These are phyloP conservation scores for Dreissena rostriformis DNA, from an alignment of 1,140 invertebrate species.

Conservation along the genomic window DNA sequence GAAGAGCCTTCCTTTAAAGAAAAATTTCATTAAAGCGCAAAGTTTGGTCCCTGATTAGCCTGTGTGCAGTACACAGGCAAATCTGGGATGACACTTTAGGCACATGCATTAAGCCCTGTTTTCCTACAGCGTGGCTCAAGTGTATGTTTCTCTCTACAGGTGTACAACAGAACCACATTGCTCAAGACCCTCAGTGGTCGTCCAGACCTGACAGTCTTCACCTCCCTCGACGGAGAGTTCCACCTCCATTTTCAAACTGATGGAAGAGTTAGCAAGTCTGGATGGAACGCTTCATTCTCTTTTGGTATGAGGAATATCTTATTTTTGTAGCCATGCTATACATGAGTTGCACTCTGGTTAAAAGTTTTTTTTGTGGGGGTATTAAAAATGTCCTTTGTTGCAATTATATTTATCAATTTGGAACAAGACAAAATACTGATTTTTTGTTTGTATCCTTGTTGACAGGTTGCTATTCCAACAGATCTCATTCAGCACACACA, in stretches of 20 bases:
- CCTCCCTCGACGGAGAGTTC: constrained; percentile 26
- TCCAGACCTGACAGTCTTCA: constrained; percentile 7
- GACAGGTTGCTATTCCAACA: constrained; percentile 45
- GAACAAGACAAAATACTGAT: not conserved
- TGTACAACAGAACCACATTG: too few species aligned
- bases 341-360: not conserved
- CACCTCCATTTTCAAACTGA: constrained; percentile 30
- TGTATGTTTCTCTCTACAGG: too few species aligned
- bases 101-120: too few species aligned
- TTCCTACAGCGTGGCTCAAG: too few species aligned
- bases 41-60: too few species aligned
- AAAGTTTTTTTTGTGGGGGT: not conserved
- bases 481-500: constrained; percentile 9
- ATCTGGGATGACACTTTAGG: too few species aligned
- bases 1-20: too few species aligned
- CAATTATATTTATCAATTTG: not conserved
- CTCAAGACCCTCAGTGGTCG: constrained; percentile 23
- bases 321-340: not conserved
- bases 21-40: too few species aligned
- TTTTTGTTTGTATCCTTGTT: not conserved
- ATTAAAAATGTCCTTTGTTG: not conserved
- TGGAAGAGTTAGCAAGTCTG: not conserved
- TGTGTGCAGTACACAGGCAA: too few species aligned
- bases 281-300: constrained; percentile 48
- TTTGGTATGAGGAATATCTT: constrained; percentile 17